Conservation (phyloP, 2,797 vertebrate genomes). For the Xiphophorus birchmanni region DNA sequence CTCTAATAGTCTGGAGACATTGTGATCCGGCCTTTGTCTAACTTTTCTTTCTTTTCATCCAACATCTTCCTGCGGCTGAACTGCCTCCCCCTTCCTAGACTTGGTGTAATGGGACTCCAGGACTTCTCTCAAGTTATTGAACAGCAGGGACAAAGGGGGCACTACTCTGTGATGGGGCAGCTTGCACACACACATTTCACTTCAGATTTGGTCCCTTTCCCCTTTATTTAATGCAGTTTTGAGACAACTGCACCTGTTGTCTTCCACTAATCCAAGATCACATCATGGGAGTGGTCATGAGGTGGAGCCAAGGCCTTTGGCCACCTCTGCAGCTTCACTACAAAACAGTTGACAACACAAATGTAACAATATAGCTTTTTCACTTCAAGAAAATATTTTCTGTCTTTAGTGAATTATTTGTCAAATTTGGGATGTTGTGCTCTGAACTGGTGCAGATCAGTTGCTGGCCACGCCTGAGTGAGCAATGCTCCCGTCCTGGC, state of each 20-base stretch:
- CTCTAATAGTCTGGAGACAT: conserved; percentile 79
- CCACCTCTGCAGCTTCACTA: no score
- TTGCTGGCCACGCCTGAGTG: no score
- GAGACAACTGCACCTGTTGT: background rate
- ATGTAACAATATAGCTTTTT: no score
- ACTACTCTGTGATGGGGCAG: background rate
- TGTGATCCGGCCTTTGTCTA: conserved; percentile 65
- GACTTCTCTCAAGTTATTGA: conserved; percentile 62
- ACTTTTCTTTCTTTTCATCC: conserved; percentile 21
- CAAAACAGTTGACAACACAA: no score
- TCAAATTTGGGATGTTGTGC: no score
- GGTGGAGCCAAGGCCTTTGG: no score
- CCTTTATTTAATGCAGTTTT: background rate
- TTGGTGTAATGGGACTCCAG: conserved; percentile 57
- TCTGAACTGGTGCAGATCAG: no score
- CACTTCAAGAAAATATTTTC: no score
- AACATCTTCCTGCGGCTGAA: conserved; percentile 55
- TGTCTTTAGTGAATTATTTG: no score
- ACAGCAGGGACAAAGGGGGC: background rate
- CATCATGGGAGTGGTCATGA: background rate
- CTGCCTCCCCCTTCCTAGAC: background rate
- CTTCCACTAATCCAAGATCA: background rate
- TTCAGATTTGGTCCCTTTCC: background rate
- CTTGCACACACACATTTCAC: background rate
- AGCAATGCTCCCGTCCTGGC: no score